These are phyloP conservation scores for Therioaphis trifolii DNA, from an alignment of 2,888 invertebrate species.

Conservation along the genomic window DNA sequence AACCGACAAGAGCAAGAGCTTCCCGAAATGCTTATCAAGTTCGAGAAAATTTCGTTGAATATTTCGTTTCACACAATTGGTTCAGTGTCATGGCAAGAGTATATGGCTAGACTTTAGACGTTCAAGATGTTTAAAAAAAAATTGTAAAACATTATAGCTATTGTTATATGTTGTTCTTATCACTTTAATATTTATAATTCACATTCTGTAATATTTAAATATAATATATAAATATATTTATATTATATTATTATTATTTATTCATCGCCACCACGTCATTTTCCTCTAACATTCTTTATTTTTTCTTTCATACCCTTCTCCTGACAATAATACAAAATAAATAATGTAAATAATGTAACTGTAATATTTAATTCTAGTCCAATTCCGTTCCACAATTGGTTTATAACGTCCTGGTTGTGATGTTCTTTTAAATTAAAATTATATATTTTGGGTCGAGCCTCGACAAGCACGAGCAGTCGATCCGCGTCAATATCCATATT, in stretches of 20 bases:
- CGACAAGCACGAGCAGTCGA: too few relatives aligned
- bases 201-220: background rate
- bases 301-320: too few relatives aligned
- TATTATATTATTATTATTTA: background rate
- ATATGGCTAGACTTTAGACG: conserved; percentile 31
- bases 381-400: too few relatives aligned
- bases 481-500: too few relatives aligned
- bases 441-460: too few relatives aligned
- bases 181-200: conserved; percentile 8
- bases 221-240: background rate
- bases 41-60: conserved; percentile 41
- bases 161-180: background rate
- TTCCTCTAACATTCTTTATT: too few relatives aligned
- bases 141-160: background rate
- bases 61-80: conserved; percentile 38
- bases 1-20: conserved; percentile 58
- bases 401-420: too few relatives aligned
- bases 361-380: too few relatives aligned
- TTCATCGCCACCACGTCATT: too few relatives aligned
- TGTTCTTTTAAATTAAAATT: too few relatives aligned
- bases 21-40: conserved; percentile 53
- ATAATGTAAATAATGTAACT: too few relatives aligned
- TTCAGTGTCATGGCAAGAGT: conserved; percentile 25
- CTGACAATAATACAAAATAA: too few relatives aligned
- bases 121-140: conserved; percentile 18